A percentile compares a stretch with the other conserved stretches of the same genome.
phyloP scores from a whole-genome alignment of 2,797 vertebrate species.

The Semaprochilodus insignis region DNA sequence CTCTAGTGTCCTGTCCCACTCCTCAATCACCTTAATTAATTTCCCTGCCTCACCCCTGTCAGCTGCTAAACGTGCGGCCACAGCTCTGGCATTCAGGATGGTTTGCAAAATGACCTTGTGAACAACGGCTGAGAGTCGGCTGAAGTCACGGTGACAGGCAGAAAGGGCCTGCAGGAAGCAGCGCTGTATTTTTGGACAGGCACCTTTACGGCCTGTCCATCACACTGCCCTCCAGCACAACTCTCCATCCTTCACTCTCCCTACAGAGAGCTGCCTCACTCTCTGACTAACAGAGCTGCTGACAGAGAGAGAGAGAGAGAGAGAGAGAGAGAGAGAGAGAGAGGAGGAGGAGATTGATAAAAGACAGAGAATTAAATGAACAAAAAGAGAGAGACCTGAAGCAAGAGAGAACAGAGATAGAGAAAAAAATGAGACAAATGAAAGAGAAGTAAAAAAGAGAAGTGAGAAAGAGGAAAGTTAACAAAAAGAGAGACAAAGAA shows the following conservation, averaged over 20 bases:
- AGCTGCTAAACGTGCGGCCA: conserved; percentile 54
- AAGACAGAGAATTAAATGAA: background rate
- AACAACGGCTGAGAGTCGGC: conserved; percentile 33
- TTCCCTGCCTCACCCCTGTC: conserved; percentile 58
- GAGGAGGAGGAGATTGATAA: background rate
- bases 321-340: background rate
- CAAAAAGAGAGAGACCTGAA: background rate
- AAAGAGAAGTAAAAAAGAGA: background rate
- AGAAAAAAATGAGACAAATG: background rate
- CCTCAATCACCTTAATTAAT: conserved; percentile 64
- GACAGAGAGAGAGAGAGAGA: conserved; percentile 26
- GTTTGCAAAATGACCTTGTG: conserved; percentile 52
- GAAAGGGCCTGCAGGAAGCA: conserved; percentile 70
- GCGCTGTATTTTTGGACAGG: conserved; percentile 71
- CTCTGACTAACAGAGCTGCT: conserved; percentile 66
- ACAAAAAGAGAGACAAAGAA: background rate
- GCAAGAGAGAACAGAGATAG: background rate
- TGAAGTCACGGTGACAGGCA: conserved; percentile 63
- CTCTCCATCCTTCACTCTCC: conserved; percentile 48
- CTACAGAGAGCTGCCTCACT: conserved; percentile 35
- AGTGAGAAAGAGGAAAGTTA: background rate
- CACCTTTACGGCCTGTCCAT: conserved; percentile 64
- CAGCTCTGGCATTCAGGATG: conserved; percentile 59
- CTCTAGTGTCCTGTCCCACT: conserved; percentile 6
- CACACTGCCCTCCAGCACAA: conserved; percentile 66